Evolutionary conservation across 2,888 invertebrate species (phyloP), one percentile per base, ranked within the genome.

Genomic region (Prenolepis imparis): DNA sequence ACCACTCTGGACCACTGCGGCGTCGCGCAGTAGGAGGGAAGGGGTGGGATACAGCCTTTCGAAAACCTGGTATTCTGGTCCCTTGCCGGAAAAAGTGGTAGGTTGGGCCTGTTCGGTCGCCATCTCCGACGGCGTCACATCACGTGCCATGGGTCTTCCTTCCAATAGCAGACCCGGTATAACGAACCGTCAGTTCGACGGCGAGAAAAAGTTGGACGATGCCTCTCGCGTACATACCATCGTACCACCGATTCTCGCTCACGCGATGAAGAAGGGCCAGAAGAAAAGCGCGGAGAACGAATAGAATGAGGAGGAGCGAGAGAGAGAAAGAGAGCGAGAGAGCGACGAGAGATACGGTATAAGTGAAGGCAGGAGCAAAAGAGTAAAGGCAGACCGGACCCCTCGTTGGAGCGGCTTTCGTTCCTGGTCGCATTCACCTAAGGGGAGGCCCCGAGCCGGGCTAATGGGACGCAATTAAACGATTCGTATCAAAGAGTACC

Each of bases 391-490:
- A 78, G 83, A 74, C 61, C 73, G 66, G 80, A 77, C 77, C 83
- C 81, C 82, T 82, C 85, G 82, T 88, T 85, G 87, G 87, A 88
- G 86, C 82, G 77, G 80, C 70, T 86, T 90, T 90, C 90, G 91
- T 92, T 92, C 87, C 89, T 84, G 90, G 87, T 85, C 86, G 90
- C 90, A 88, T 89, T 89, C 91, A 88, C 77, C 86, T 77, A 85
- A 84, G 84, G 84, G 89, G 90, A 90, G 90, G 90, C 86, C 89
- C 91, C 86, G 86, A 88, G 92, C 88, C 90, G 92, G 92, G 93
- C 94, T 94, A 94, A 94, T 94, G 94, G 94, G 94, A 93, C 93
- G 94, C 94, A 94, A 94, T 94, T 94, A 95, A 94, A 94, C 91
- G 95, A 94, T 94, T 94, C 92, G 93, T 93, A 94, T 94, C 94